Evolutionary conservation across 2,113 vertebrate genomes (phyloP), one percentile per base, ranked within the genome.

Genomic region (Sceloporus tristichus): DNA sequence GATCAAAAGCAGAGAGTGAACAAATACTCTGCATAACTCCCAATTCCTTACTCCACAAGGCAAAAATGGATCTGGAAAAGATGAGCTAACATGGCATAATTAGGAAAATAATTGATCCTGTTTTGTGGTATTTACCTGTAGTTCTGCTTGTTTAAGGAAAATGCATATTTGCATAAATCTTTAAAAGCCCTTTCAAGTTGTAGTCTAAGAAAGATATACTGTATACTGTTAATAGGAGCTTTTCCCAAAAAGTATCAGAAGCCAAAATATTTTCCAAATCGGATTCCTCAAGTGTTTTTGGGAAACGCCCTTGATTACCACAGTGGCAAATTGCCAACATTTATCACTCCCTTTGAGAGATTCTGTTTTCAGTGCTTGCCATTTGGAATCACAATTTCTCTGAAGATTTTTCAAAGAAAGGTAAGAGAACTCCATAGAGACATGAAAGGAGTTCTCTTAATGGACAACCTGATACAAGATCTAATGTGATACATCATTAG

Each of bases 331-430:
- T n/a, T 70, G 81, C 16, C 81, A 48, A 70, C 65, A 42, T 82
- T 70, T 82, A 53, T 82, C 40, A 29, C 14, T 27, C 14, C 40
- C 65, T 82, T 70, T 68, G 81, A 42, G 65, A 82, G 38, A 48
- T 9, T 83, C 81, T 83, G 25, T 83, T 83, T 66, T 83, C 42
- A 83, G 25, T 16, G 38, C 29, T 70, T 83, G 3, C 81, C 40
- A 70, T 75, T 75, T 68, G 74, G 5, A 18, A 40, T 83, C 54
- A 10, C 73, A 75, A 75, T 13, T 59, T 25, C 8, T 75, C 42
- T 54, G 16, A 48, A 59, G 34, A 56, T 85, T 68, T 85, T 85
- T 75, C 83, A 59, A 27, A 40, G 66, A 40, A 82, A 70, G 19
- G 29, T 48, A 23, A 83, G 65, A n/a, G 3, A 68, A 29, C 18